Evolutionary conservation across 2,888 invertebrate species (phyloP), one percentile per base, ranked within the genome.

Genomic region (Macrostomum cliftonense): DNA sequence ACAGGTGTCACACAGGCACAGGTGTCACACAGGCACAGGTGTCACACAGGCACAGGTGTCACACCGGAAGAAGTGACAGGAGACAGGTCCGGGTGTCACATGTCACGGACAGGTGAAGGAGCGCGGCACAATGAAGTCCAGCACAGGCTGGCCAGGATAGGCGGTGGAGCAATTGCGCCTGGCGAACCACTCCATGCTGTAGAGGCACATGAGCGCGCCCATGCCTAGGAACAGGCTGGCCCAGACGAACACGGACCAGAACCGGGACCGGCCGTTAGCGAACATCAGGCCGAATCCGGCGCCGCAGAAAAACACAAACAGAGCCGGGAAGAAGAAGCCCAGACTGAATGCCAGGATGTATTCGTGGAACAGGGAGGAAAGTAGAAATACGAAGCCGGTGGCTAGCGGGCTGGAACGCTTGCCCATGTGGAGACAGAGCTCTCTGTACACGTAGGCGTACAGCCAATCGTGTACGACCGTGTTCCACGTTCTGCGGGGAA

Each of bases 401-500:
- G 81, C 75, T 0, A 76, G 54, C 1, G 66, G 47, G 45, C 58
- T 46, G 16, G 54, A 55, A 20, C 55, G 49, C 21, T 39, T 46
- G 4, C 49, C 47, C n/a, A 49, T 46, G 17, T 37, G 21, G 40
- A 39, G 21, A 17, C 45, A 16, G 13, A 45, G 28, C 53, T 68
- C 65, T 57, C 55, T 58, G 53, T 56, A 61, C 51, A 95, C 76
- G 68, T 91, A 87, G 4, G 79, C 79, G 59, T 86, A 83, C 0
- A 93, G 75, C 89, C 89, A 95, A 57, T 87, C 85, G 65, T 91
- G 83, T 0, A 93, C 88, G 0, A 91, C 80, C 14, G 84, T 77
- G 68, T 95, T 95, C 93, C 93, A 93, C 4, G 82, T 82, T n/a
- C 88, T 78, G 68, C 84, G 91, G 69, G 80, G 93, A 13, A 74